Conservation (phyloP, 1,140 invertebrate genomes). For the Temnothorax longispinosus region DNA sequence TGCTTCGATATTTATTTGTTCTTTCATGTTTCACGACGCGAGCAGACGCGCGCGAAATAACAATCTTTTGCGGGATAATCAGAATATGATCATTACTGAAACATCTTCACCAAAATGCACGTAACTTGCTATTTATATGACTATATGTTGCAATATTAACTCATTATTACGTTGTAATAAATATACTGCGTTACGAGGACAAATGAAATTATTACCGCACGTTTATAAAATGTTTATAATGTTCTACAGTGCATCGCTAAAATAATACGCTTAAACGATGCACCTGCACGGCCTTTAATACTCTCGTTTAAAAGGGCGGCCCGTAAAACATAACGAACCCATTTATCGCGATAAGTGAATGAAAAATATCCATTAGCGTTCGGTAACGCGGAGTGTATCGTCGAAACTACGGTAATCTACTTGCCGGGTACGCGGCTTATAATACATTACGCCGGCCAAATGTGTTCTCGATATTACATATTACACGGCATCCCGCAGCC, state of each 20-base stretch:
- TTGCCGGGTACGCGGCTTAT: conserved; percentile 46
- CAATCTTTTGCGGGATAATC: not conserved
- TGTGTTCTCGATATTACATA: conserved; percentile 59
- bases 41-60: conserved; percentile 3
- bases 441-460: conserved; percentile 57
- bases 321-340: conserved; percentile 47
- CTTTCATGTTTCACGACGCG: conserved; percentile 48
- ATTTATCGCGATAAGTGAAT: conserved; percentile 65
- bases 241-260: not conserved
- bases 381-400: conserved; percentile 37
- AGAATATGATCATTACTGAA: not conserved
- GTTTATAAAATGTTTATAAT: conserved; percentile 44
- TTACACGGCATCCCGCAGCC: conserved; percentile 59
- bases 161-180: not conserved
- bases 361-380: conserved; percentile 67
- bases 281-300: conserved; percentile 63
- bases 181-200: not conserved
- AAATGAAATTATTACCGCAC: conserved; percentile 42
- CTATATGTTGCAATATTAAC: not conserved
- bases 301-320: conserved; percentile 47
- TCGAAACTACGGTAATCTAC: conserved; percentile 56
- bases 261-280: conserved; percentile 26
- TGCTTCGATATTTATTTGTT: conserved; percentile 81
- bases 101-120: not conserved
- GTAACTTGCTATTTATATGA: not conserved